These are phyloP conservation scores for Anabas testudineus DNA, from an alignment of 2,797 vertebrate species.

Conservation along the genomic window DNA sequence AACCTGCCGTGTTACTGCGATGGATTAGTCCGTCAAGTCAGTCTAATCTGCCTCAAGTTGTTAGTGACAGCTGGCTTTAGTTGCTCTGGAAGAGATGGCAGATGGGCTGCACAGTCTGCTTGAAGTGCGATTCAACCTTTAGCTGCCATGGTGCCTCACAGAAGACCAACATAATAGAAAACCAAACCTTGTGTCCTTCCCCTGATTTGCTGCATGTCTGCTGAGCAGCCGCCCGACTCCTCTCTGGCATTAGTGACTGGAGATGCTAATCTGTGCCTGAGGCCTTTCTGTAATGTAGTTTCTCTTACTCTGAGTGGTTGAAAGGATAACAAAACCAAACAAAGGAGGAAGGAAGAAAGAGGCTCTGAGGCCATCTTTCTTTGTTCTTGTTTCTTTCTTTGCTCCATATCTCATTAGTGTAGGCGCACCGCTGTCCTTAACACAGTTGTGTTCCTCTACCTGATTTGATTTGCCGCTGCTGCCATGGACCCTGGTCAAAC, in stretches of 20 bases:
- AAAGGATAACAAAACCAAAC: constrained; percentile 46
- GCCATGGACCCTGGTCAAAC: constrained; percentile 38
- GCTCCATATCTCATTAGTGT: constrained; percentile 70
- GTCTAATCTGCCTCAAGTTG: background rate
- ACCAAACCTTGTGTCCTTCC: background rate
- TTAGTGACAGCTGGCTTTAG: constrained; percentile 6
- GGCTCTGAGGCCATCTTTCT: constrained; percentile 30
- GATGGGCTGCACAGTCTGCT: too few species aligned
- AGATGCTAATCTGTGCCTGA: constrained; percentile 79
- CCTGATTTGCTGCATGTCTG: constrained; percentile 6
- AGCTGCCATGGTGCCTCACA: background rate
- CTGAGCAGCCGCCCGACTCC: constrained; percentile 28
- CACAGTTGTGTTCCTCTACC: constrained; percentile 53
- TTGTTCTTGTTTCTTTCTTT: constrained; percentile 36
- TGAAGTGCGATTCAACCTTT: background rate
- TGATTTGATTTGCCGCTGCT: constrained; percentile 75
- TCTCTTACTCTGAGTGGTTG: constrained; percentile 68
- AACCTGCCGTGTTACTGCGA: too few species aligned
- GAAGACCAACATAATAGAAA: background rate
- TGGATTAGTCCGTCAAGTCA: too few species aligned
- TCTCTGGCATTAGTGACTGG: constrained; percentile 62
- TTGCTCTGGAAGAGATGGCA: too few species aligned
- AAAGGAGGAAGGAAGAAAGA: constrained; percentile 30
- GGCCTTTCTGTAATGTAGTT: constrained; percentile 70
- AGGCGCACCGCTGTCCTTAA: constrained; percentile 65